Conservation (phyloP, 2,797 vertebrate genomes). For the Ceryle rudis region DNA sequence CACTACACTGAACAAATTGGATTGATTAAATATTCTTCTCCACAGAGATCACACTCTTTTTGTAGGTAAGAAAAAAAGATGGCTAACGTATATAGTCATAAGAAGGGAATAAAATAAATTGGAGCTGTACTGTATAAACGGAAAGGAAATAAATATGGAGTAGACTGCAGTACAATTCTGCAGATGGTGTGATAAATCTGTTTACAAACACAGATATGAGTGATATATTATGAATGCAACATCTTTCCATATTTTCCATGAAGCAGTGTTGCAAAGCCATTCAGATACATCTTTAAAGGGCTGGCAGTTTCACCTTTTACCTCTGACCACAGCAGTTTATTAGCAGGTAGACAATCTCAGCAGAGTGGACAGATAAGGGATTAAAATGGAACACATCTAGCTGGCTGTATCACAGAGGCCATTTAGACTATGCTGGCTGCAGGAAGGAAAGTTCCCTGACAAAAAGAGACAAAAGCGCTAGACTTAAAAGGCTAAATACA, state of each 20-base stretch:
- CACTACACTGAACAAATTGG: neutral
- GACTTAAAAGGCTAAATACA: neutral
- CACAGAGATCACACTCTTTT: neutral
- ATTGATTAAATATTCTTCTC: conserved; percentile 21
- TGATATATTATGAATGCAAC: conserved; percentile 14
- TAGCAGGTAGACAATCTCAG: conserved; percentile 18
- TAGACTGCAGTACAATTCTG: neutral
- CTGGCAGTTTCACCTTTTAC: neutral
- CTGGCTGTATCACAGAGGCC: neutral
- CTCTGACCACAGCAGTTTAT: neutral
- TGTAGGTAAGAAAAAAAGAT: neutral
- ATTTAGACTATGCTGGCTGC: neutral
- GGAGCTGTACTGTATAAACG: conserved; percentile 4
- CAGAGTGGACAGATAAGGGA: neutral
- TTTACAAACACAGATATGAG: conserved; percentile 52
- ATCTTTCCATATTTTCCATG: neutral
- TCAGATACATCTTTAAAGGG: neutral
- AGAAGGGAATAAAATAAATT: conserved; percentile 25
- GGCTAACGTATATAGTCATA: neutral
- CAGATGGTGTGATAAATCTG: conserved; percentile 55
- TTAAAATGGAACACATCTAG: neutral
- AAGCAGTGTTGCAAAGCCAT: neutral
- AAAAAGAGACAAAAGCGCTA: neutral
- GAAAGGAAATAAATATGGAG: conserved; percentile 36
- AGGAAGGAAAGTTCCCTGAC: neutral